A percentile compares a stretch with the other conserved stretches of the same genome.
Conservation (phyloP, 1,140 invertebrate genomes). For the Macrosteles quadrilineatus region DNA sequence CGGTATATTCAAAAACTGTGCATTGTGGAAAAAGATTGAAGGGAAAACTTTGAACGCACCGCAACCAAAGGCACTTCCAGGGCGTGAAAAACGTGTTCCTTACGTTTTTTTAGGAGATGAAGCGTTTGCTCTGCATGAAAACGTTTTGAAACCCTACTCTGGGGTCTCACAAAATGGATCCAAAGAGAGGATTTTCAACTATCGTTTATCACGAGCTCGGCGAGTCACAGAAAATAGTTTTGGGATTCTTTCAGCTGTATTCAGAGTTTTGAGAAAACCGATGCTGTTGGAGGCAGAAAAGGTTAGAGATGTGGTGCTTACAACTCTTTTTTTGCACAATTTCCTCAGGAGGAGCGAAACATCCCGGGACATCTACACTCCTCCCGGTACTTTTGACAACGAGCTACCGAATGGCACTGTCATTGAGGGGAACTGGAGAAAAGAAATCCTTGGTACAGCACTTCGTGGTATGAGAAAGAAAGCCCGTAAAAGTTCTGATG, state of each 20-base stretch:
- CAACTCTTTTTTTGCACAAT: constrained; percentile 1
- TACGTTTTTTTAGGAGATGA: constrained; percentile 50
- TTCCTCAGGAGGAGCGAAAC: not conserved
- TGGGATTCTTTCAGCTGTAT: constrained; percentile 36
- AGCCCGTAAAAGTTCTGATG: not conserved
- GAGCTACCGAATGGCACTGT: not conserved
- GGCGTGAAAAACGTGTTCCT: constrained; percentile 35
- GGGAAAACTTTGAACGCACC: constrained; percentile 42
- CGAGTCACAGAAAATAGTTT: constrained; percentile 50
- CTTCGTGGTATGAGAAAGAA: not conserved
- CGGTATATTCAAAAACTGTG: constrained; percentile 6
- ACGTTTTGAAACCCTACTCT: constrained; percentile 49
- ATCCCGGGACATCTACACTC: not conserved
- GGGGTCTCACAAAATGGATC: constrained; percentile 23
- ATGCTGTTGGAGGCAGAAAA: constrained; percentile 11
- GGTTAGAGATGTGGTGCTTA: not conserved
- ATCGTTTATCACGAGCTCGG: constrained; percentile 40
- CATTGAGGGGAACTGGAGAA: not conserved
- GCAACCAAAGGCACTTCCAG: constrained; percentile 36
- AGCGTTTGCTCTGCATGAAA: constrained; percentile 48
- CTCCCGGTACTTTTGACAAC: constrained; percentile 2
- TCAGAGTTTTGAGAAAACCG: constrained; percentile 26
- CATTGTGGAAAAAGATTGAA: constrained; percentile 40
- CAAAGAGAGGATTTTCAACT: constrained; percentile 48
- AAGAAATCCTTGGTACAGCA: not conserved